phyloP scores from a whole-genome alignment of 1,140 invertebrate species.

The Trichogramma pretiosum region DNA sequence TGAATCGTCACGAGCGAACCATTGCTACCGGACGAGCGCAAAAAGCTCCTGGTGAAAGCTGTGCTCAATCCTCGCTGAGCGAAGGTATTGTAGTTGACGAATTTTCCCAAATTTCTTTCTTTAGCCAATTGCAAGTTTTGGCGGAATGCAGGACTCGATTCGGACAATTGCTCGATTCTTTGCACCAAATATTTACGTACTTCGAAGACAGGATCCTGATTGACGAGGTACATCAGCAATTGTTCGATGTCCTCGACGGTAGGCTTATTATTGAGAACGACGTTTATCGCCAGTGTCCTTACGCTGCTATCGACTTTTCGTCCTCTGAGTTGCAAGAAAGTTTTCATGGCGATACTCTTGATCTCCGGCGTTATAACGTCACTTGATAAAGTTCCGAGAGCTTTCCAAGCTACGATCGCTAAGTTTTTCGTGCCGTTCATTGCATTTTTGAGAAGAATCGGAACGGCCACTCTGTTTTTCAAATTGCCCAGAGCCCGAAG shows the following conservation, averaged over 20 bases:
- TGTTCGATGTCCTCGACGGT: constrained; percentile 47
- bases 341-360: constrained; percentile 42
- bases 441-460: constrained; percentile 49
- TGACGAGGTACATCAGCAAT: constrained; percentile 49
- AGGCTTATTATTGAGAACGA: constrained; percentile 54
- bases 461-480: constrained; percentile 48
- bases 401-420: constrained; percentile 57
- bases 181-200: constrained; percentile 60
- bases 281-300: constrained; percentile 61
- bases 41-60: constrained; percentile 55
- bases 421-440: constrained; percentile 44
- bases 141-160: constrained; percentile 44
- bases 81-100: constrained; percentile 61
- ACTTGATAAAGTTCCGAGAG: constrained; percentile 50
- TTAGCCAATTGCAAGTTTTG: constrained; percentile 39
- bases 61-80: constrained; percentile 63
- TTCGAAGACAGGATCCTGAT: constrained; percentile 52
- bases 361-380: constrained; percentile 38
- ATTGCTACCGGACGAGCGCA: constrained; percentile 53
- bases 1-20: constrained; percentile 66
- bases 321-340: constrained; percentile 57
- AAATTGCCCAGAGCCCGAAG: constrained; percentile 62
- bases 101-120: constrained; percentile 28
- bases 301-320: constrained; percentile 60
- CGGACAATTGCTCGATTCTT: constrained; percentile 52